A percentile compares a stretch with the other conserved stretches of the same genome.
Conservation (phyloP, 2,888 invertebrate genomes). For the Diplazon laetatorius region DNA sequence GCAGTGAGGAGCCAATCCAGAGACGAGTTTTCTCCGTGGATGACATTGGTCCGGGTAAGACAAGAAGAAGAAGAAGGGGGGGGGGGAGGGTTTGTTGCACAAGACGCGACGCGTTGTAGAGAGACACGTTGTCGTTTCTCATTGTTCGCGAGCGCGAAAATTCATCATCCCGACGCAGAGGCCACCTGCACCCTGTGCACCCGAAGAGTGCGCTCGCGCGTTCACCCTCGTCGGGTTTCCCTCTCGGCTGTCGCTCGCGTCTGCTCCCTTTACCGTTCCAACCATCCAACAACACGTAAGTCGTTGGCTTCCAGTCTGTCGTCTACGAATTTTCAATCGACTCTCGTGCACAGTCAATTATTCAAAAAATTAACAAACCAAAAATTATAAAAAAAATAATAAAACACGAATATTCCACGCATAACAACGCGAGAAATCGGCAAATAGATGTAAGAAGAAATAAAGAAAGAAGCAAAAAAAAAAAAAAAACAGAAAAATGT, state of each 20-base stretch:
- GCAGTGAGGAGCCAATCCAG: background rate
- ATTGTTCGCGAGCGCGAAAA: constrained; percentile 75
- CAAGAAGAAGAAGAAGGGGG: background rate
- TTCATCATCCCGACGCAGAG: constrained; percentile 75
- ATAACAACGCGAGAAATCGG: background rate
- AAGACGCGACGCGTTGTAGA: constrained; percentile 67
- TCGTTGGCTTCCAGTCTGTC: background rate
- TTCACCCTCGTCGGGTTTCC: constrained; percentile 69
- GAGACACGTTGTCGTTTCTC: constrained; percentile 59
- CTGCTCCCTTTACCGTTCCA: constrained; percentile 2
- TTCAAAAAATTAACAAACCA: background rate
- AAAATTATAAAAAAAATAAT: background rate
- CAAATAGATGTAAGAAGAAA: background rate
- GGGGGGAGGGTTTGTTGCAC: no score
- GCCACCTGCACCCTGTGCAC: constrained; percentile 72
- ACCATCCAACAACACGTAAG: background rate
- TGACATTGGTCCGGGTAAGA: background rate
- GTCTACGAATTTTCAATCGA: constrained; percentile 22
- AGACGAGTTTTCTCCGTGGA: background rate
- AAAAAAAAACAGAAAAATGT: constrained; percentile 20
- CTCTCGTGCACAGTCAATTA: constrained; percentile 3
- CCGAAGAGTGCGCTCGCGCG: constrained; percentile 1
- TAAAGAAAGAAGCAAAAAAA: background rate
- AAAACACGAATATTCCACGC: background rate
- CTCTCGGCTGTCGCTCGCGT: constrained; percentile 45